Percentiles rank a stretch among this genome's conserved stretches.
Conservation (phyloP, 2,888 invertebrate species). For the Teleogryllus oceanicus region DNA sequence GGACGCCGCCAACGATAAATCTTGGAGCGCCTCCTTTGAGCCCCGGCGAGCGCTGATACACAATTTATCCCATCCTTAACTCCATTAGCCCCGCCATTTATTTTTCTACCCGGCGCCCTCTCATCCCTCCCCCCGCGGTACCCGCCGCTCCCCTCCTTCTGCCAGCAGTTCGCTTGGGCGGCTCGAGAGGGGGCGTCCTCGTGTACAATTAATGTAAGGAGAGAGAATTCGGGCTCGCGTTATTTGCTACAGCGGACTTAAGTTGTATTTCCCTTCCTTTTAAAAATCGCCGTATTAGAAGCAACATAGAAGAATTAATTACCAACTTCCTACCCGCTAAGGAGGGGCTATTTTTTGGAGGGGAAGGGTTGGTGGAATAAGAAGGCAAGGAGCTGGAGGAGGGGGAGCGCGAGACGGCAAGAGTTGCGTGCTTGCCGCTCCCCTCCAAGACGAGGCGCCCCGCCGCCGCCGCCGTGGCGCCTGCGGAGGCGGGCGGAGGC, state of each 20-base stretch:
- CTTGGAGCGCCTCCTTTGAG: neutral
- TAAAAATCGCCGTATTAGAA: slow-evolving; percentile 18
- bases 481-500: neutral
- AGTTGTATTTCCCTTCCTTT: slow-evolving; percentile 4
- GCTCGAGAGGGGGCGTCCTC: neutral
- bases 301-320: slow-evolving; percentile 18
- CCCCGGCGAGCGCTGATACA: neutral
- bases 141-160: neutral
- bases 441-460: neutral
- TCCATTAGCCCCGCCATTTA: slow-evolving; percentile 9
- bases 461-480: neutral
- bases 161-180: neutral
- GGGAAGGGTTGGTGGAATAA: neutral
- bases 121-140: neutral
- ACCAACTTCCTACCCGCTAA: slow-evolving; percentile 4
- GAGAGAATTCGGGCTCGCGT: slow-evolving; percentile 3
- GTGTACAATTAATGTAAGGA: slow-evolving; percentile 3
- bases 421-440: neutral
- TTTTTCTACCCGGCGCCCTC: neutral
- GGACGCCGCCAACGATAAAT: neutral
- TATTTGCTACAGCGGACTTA: slow-evolving; percentile 18
- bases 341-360: neutral
- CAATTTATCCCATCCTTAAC: slow-evolving; percentile 9
- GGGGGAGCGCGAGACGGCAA: neutral
- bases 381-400: neutral